Evolutionary conservation across 2,113 vertebrate species (phyloP), one percentile per base, ranked within the genome.

Genomic region (Aegithalos caudatus): DNA sequence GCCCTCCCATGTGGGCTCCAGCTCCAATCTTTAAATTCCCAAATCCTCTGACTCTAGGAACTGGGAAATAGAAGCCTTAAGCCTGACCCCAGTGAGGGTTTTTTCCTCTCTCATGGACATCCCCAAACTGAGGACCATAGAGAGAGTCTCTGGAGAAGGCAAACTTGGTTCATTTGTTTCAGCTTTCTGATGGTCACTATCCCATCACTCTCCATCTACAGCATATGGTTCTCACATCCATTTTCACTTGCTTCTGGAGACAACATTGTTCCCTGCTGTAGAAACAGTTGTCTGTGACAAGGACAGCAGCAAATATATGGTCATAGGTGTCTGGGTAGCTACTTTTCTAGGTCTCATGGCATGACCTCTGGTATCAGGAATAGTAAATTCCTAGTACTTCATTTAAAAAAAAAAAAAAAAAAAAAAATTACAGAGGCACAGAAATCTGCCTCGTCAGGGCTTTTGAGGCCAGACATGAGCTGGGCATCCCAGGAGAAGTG

Each of bases 341-440:
- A 31, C 27, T 54, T 87, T 44, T n/a, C 1, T 6, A 67, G 35
- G 31, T 57, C 57, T 24, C 28, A 21, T 7, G 48, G 25, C 31
- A 60, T 24, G 22, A 1, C 48, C 6, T 53, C 19, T 77, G 38
- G 29, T 47, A 40, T 15, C 14, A 85, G 27, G 17, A 76, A 31
- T 11, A 69, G 40, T 20, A 51, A 29, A 50, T 6, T 57, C 14
- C 14, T 40, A 42, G n/a, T 47, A 57, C 5, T 4, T 58, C 3
- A 8, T 44, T 15, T 4, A 7, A 25, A 27, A 51, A 56, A n/a
- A 48, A 42, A 35, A 47, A 23, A 17, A 29, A 47, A 15, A 25
- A 14, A 45, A 5, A 44, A 38, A 35, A 38, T n/a, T 15, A 25
- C 0, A 0, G 37, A n/a, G 20, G 21, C 28, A 65, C 20, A 57